Evolutionary conservation across 1,140 invertebrate genomes (phyloP), one percentile per base, ranked within the genome.

Genomic region (Brachionus angularis): DNA sequence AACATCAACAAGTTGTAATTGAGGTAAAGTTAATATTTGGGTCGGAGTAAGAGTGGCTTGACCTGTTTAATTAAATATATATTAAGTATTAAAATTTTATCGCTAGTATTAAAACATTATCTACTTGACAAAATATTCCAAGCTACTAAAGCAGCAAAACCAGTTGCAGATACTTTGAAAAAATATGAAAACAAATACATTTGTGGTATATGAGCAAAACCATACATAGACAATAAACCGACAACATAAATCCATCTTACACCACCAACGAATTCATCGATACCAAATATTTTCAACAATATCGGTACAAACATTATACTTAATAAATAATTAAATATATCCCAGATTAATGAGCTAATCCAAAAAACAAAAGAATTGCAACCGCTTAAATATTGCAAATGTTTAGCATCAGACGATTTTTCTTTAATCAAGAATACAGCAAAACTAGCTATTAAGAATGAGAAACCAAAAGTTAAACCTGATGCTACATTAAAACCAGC

Each of bases 321-420:
- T 7, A 80, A 61, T 3, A 81, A 23, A 72, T 76, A 81, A 73
- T 80, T 80, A 47, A 82, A 73, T 10, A 81, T 72, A 72, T 92
- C 89, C 86, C 88, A 91, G 0, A 88, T 39, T 16, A 88, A 85
- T 1, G 87, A 86, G 0, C 86, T 82, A 0, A 84, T 55, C 90
- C 89, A 91, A 79, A 88, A 88, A 1, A 85, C 84, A 18, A 85
- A 80, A 0, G 87, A 85, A 44, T 87, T 85, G 0, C 88, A 87
- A 2, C 80, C 80, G 71, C 78, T 79, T 21, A 81, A 76, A 70
- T 50, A 71, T 44, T 71, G 70, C 23, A 71, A n/a, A 47, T 55
- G 52, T 25, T 71, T 71, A 14, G 70, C 36, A 47, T 58, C 42
- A 5, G 29, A 34, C 4, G 46, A n/a, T 55, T 21, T 55, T 61